Evolutionary conservation across 1,140 invertebrate species (phyloP).

Genomic region (Bicyclus anynana): DNA sequence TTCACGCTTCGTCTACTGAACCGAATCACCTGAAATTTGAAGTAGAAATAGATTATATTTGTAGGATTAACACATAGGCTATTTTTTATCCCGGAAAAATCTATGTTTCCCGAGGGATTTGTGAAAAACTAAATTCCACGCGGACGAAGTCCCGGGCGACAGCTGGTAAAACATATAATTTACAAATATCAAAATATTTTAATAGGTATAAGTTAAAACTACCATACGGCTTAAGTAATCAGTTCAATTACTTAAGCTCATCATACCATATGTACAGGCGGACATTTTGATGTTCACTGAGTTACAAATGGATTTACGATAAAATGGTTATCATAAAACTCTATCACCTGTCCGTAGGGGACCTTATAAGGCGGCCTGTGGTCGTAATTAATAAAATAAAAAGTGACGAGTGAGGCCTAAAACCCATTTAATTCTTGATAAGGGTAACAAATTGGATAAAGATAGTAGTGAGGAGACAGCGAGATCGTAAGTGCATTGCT

Average conservation of each 20-base stretch:
- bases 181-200: too few species aligned
- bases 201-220: background rate
- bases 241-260: background rate
- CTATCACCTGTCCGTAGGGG: slow-evolving; percentile 41
- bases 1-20: too few species aligned
- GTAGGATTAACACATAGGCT: too few species aligned
- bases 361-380: slow-evolving; percentile 29
- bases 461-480: slow-evolving; percentile 66
- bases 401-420: slow-evolving; percentile 57
- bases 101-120: too few species aligned
- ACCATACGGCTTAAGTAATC: background rate
- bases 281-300: slow-evolving; percentile 22
- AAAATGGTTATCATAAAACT: slow-evolving; percentile 40
- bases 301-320: slow-evolving; percentile 23
- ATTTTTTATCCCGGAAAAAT: too few species aligned
- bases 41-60: too few species aligned
- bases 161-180: too few species aligned
- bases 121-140: too few species aligned
- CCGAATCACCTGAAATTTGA: too few species aligned
- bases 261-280: background rate
- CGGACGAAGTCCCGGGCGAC: too few species aligned
- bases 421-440: slow-evolving; percentile 77
- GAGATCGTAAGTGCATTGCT: slow-evolving; percentile 75
- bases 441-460: slow-evolving; percentile 77
- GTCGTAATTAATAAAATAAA: slow-evolving; percentile 72